Evolutionary conservation across 1,140 invertebrate species (phyloP), one percentile per base, ranked within the genome.

Genomic region (Centruroides sculpturatus): DNA sequence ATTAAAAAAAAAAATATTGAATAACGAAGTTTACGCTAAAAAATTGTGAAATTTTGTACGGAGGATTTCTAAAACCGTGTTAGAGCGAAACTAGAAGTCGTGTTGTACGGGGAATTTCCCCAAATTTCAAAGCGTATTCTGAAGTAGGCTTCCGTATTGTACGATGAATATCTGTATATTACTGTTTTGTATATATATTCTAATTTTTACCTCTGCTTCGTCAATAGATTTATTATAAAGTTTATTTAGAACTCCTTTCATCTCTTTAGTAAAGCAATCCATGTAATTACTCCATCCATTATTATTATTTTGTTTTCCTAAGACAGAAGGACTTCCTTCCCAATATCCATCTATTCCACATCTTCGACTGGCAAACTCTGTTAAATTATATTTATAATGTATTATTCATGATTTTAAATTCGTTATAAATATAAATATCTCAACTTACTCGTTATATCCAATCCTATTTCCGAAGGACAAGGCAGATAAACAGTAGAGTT

Each of bases 211-310:
- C 75, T 73, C 23, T 71, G 75, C 10, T 79, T 78, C 5, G 77
- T 72, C 59, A 81, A 79, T 41, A 5, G 41, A 41, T 8, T 5
- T 41, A 41, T 41, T 41, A 41, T 41, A 41, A 50, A 88, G 80
- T 66, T 82, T 81, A 35, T 79, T 73, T 47, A 86, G 74, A 2
- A 86, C 69, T 3, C 79, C 73, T 12, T 80, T 76, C 47, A 87
- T 81, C 70, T 89, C 83, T 2, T 82, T 79, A 3, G 85, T 84
- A 69, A 87, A 87, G 69, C 90, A 94, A 0, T 83, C 80, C 0
- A 84, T 87, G 70, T 89, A 94, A 73, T 92, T 89, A 5, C 89
- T 91, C 83, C 87, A 94, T 1, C 89, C 89, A 6, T 76, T 77
- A 3, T 70, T 68, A 51, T 68, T 69, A 47, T 71, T 72, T 50